Conservation (phyloP, 1,140 invertebrate genomes). For the Ceratosolen solmsi region DNA sequence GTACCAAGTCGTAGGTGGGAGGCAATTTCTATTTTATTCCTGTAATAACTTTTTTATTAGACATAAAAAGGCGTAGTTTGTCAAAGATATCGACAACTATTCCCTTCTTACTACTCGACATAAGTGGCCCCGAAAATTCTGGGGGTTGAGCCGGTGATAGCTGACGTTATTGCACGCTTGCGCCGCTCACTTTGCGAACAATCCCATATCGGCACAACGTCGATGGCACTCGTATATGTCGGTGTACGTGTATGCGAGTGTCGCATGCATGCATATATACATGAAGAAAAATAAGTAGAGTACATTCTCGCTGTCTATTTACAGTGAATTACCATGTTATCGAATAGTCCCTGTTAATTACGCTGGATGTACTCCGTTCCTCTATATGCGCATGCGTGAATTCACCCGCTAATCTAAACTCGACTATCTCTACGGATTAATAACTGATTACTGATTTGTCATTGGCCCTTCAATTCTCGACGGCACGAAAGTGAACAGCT, state of each 20-base stretch:
- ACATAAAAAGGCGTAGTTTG: background rate
- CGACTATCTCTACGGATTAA: conserved; percentile 11
- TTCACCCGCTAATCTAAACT: background rate
- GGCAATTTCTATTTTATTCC: background rate
- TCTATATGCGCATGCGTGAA: background rate
- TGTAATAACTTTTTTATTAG: background rate
- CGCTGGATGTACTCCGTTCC: background rate
- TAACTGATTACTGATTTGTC: conserved; percentile 37
- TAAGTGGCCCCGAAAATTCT: background rate
- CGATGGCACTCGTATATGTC: conserved; percentile 42
- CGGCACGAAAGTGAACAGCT: conserved; percentile 19
- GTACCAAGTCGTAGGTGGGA: background rate
- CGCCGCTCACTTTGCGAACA: conserved; percentile 58
- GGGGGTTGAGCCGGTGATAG: background rate
- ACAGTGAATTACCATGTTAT: conserved; percentile 63
- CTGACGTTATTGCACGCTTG: conserved; percentile 42
- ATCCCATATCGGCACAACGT: conserved; percentile 59
- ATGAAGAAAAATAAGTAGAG: background rate
- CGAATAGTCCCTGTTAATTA: conserved; percentile 56
- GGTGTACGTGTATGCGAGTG: background rate
- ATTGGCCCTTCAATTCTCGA: background rate
- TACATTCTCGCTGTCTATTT: conserved; percentile 57
- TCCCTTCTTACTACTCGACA: background rate
- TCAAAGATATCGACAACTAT: background rate
- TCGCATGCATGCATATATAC: background rate